A percentile compares a stretch with the other conserved stretches of the same genome.
Conservation (phyloP, 2,113 vertebrate species). For the Phalacrocorax aristotelis region DNA sequence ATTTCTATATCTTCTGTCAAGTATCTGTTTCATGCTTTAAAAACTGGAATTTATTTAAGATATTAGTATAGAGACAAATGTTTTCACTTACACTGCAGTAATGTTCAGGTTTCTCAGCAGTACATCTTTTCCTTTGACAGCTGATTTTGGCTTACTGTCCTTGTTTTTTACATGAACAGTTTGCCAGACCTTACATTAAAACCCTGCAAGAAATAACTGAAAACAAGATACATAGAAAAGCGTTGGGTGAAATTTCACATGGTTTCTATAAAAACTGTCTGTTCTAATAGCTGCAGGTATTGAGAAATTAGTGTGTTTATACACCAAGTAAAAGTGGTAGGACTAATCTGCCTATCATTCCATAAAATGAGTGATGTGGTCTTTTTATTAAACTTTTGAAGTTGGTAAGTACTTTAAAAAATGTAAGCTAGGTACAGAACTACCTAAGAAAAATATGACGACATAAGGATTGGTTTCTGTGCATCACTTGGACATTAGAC, state of each 20-base stretch:
- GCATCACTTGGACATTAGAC: neutral
- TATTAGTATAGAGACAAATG: neutral
- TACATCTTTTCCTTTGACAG: neutral
- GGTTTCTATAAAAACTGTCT: neutral
- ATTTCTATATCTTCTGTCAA: neutral
- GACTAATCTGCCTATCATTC: neutral
- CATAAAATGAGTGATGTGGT: neutral
- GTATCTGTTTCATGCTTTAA: neutral
- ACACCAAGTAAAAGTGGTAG: neutral
- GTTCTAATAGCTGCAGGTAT: neutral
- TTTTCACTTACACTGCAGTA: neutral
- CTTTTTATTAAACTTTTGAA: neutral
- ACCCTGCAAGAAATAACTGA: neutral
- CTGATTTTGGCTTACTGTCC: neutral
- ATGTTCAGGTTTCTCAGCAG: neutral
- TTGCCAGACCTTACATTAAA: neutral
- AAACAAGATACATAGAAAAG: neutral
- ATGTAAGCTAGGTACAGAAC: neutral
- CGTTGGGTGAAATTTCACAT: neutral
- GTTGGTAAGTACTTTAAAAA: neutral
- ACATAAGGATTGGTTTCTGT: neutral
- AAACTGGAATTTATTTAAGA: neutral
- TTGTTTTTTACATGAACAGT: neutral
- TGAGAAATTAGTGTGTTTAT: neutral
- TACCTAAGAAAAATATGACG: neutral